A percentile compares a stretch with the other conserved stretches of the same genome.
Evolutionary conservation across 2,797 vertebrate genomes (phyloP).

Genomic region (Hippopotamyrus pictus): DNA sequence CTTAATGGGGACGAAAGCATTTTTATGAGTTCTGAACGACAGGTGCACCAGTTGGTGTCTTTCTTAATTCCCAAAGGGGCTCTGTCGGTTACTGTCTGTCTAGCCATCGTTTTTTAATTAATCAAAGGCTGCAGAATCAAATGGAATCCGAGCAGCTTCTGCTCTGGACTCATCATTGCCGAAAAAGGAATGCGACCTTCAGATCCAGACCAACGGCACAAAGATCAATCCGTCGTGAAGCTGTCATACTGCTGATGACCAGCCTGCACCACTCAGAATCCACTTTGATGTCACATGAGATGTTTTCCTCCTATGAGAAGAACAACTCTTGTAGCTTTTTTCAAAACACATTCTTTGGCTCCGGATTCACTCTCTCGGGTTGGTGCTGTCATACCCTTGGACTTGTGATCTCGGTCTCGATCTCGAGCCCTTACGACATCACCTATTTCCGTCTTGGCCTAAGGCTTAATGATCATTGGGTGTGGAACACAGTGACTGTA

Average conservation of each 20-base stretch:
- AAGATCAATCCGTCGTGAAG: background rate
- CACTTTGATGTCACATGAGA: background rate
- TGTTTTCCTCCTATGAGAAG: constrained; percentile 5
- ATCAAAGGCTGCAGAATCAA: background rate
- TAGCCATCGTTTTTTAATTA: background rate
- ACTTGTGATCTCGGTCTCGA: background rate
- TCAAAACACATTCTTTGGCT: background rate
- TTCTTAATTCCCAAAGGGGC: background rate
- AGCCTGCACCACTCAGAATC: background rate
- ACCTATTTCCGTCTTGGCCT: background rate
- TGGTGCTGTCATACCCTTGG: background rate
- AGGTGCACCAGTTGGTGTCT: background rate
- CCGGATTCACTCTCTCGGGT: background rate
- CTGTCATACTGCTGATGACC: background rate
- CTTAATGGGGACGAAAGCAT: background rate
- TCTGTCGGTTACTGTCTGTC: background rate
- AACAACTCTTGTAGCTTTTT: background rate
- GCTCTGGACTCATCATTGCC: background rate
- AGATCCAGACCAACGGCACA: background rate
- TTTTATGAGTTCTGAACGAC: background rate
- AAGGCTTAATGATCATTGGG: background rate
- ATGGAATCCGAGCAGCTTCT: background rate
- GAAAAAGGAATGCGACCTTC: background rate
- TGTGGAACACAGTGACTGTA: background rate
- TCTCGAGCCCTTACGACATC: background rate